Evolutionary conservation across 2,888 invertebrate genomes (phyloP), one percentile per base, ranked within the genome.

Genomic region (Philereme transversata): DNA sequence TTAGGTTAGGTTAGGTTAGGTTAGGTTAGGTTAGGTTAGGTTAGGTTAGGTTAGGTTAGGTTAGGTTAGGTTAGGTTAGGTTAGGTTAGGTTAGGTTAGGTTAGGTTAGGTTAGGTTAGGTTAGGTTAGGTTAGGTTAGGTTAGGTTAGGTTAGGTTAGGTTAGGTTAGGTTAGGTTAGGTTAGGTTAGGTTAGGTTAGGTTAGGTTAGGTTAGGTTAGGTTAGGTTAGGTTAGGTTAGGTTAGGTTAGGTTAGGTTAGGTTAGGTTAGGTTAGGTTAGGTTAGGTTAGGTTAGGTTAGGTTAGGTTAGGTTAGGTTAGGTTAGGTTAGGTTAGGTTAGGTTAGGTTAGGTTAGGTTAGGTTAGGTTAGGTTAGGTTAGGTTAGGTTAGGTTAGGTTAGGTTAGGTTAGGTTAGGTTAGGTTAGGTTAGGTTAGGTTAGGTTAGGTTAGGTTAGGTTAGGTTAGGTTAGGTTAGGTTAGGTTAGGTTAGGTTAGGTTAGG

Each of bases 1-100:
- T 47, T 47, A 47, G 47, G 47, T 47, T 47, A 47, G 47, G 47
- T 47, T 47, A 47, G 47, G 47, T 47, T 47, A 47, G 47, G 47
- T 47, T 47, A 47, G 47, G 47, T 47, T 47, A 47, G 47, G 47
- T 47, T 47, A 47, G 47, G 47, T 47, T 47, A 47, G 47, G 47
- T 47, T 47, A 47, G 47, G 47, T 47, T 47, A 47, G 47, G 47
- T 47, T 47, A 47, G 47, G 47, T 47, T 47, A 47, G 47, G 47
- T 47, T 47, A 47, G 47, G 47, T 47, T 47, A 47, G 47, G 47
- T 47, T 47, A 47, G 47, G 47, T 47, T 47, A 47, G 47, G 47
- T 47, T 47, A 47, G 47, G 47, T 47, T 47, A 47, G 47, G 47
- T 47, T 47, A 47, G 47, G 47, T 47, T 47, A 47, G 47, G 47